Percentiles rank a stretch among this genome's conserved stretches.
phyloP scores from a whole-genome alignment of 1,140 invertebrate species.

The Drosophila sp. region DNA sequence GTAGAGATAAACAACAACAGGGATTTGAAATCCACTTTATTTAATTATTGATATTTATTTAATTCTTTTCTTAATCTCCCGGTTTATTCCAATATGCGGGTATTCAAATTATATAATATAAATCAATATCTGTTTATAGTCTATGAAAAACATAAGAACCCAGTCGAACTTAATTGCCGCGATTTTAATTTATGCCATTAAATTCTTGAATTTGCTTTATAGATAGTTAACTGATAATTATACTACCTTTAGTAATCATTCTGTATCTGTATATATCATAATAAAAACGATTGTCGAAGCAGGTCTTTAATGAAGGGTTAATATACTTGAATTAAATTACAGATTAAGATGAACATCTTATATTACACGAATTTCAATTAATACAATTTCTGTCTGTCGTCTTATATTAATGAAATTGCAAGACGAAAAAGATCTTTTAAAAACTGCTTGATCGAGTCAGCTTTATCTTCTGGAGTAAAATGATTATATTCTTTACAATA shows the following conservation, averaged over 20 bases:
- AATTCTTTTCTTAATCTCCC: neutral
- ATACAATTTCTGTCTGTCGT: neutral
- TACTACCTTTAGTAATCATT: slow-evolving; percentile 4
- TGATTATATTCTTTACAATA: no score
- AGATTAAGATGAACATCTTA: neutral
- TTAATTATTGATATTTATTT: no score
- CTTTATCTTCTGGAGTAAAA: no score
- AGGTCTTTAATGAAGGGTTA: neutral
- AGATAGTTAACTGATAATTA: slow-evolving; percentile 11
- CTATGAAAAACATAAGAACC: neutral
- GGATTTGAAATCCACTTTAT: no score
- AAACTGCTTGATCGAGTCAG: no score
- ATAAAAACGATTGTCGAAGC: neutral
- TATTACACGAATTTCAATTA: neutral
- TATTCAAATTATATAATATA: slow-evolving; percentile 1
- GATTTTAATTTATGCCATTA: slow-evolving; percentile 21
- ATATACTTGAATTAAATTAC: neutral
- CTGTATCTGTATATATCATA: neutral
- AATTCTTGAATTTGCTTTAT: slow-evolving; percentile 18
- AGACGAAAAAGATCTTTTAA: no score
- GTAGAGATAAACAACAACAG: neutral
- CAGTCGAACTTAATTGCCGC: slow-evolving; percentile 10
- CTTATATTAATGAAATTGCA: no score
- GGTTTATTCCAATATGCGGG: neutral
- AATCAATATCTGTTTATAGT: neutral